Conservation (phyloP, 2,113 vertebrate species). For the Proteles cristata region DNA sequence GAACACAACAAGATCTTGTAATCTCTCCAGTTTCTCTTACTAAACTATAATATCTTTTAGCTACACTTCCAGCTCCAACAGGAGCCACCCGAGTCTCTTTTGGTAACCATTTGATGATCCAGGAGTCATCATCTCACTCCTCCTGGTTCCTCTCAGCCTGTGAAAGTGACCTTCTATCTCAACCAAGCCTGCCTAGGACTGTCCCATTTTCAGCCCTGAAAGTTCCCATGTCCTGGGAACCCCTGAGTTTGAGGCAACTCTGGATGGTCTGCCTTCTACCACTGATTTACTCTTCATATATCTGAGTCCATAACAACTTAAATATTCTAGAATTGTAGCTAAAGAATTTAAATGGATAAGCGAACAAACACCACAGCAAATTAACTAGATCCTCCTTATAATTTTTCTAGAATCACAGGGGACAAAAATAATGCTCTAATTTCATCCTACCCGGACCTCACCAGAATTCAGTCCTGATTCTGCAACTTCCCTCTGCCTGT, state of each 20-base stretch:
- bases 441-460: not conserved
- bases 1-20: not conserved
- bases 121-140: accelerated
- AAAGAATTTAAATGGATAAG: not conserved
- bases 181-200: accelerated
- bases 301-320: not conserved
- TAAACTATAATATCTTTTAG: not conserved
- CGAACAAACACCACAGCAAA: not conserved
- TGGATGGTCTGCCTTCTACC: not conserved
- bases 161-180: too few relatives aligned
- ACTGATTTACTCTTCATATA: not conserved
- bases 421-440: not conserved
- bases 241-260: not conserved
- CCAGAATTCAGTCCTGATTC: not conserved
- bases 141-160: not conserved
- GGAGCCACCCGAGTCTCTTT: not conserved
- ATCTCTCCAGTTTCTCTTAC: not conserved
- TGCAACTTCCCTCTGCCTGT: too few relatives aligned
- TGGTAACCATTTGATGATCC: accelerated
- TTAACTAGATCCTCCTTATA: not conserved
- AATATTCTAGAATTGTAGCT: not conserved
- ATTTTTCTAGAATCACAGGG: not conserved
- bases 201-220: not conserved
- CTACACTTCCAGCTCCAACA: too few relatives aligned
- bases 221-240: not conserved